Evolutionary conservation across 2,888 invertebrate genomes (phyloP), one percentile per base, ranked within the genome.

Genomic region (Troides aeacus): DNA sequence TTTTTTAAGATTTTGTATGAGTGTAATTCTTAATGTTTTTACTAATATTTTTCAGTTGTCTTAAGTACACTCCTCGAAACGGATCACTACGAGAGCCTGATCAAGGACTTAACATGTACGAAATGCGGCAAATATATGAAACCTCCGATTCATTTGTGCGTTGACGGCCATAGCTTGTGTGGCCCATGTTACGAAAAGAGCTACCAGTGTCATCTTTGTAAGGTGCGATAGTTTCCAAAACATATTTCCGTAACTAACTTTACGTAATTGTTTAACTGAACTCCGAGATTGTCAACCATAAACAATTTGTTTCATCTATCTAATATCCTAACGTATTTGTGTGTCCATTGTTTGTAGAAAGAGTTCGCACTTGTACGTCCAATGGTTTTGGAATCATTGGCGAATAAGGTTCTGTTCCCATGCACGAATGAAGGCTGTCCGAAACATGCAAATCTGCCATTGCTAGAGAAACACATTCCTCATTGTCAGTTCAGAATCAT

Each of bases 331-430:
- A 21, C 56, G 0, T 56, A 56, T n/a, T 56, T 21, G 15, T 53
- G n/a, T 56, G 56, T 21, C 3, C 21, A 36, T n/a, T 42, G 42
- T 62, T 71, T 70, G 8, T 84, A 94, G 94, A 93, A 94, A 86
- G 90, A 92, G 75, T 94, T 93, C 74, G 92, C 94, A 2, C 85
- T 81, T 30, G 88, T 93, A 12, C 87, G 94, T 2, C 94, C 94
- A 0, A 84, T 90, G 62, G 93, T 93, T 0, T 83, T 94, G 60
- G 94, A 94, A 76, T 94, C 94, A 0, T 79, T 94, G 58, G 94
- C 94, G 39, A 93, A 93, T 72, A 94, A 94, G 79, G 90, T 94
- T 6, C 83, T 94, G 68, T 94, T 94, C 71, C 93, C 94, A 0
- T 94, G 94, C 80, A 91, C 89, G 21, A 93, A 94, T 75, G 76